Base-by-base conservation (phyloP, 2,888 invertebrate species). In the Torymus tubicola region DNA sequence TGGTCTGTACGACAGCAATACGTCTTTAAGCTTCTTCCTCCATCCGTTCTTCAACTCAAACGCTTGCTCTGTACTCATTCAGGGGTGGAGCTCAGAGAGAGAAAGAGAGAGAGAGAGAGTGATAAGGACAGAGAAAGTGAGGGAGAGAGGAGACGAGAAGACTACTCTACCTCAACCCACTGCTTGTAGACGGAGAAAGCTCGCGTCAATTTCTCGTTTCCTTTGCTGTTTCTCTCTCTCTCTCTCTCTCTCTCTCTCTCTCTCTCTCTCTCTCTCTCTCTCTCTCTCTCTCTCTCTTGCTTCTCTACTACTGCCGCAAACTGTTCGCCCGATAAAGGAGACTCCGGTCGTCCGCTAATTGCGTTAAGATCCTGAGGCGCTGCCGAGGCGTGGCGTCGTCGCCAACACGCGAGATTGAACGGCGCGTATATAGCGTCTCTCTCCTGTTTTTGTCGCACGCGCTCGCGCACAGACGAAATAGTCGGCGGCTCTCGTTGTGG, bases 351-450 rank as follows among this genome's bases (percentile, higher is more conserved):
- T 60, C 63, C 21, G 68, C 63, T 70, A 79, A 79, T 72, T 80
- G 76, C 67, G 68, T 72, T 76, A 68, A 80, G 68, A 72, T 76
- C 71, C 55, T 53, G 70, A 80, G 71, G 76, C 72, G 53, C 57
- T 63, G 50, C 24, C 57, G 13, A 53, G 24, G 24, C 24, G 4
- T 57, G 71, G 31, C 67, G 64, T 31, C 53, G 55, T 24, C 2
- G 14, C 42, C 21, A 24, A 11, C 50, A 12, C 24, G 55, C 42
- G 18, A 57, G 55, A 76, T 63, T 76, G 63, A 76, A 69, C 55
- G 63, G 31, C 24, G 61, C 53, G n/a, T n/a, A n/a, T n/a, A 2
- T 1, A 4, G 13, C 8, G 18, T 53, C 55, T 14, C n/a, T 8
- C 31, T 31, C 31, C 31, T 31, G 31, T 55, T 68, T 55, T 55